Evolutionary conservation across 2,113 vertebrate genomes (phyloP).

Genomic region (Lates calcarifer): DNA sequence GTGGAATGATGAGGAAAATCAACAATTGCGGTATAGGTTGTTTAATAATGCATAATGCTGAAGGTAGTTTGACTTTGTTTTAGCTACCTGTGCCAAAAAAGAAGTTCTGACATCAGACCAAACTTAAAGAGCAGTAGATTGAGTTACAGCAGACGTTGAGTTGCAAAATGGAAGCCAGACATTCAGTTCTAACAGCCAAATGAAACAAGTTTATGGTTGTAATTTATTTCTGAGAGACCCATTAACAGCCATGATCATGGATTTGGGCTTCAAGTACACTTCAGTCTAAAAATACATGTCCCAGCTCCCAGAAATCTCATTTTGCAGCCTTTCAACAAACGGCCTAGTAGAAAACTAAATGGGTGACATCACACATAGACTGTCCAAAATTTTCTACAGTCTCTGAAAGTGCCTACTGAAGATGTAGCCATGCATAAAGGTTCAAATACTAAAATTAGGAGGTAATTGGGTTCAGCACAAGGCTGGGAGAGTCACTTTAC

Average conservation of each 20-base stretch:
- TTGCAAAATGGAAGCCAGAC: neutral
- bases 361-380: conserved; percentile 55
- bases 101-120: neutral
- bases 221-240: conserved; percentile 14
- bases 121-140: neutral
- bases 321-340: conserved; percentile 21
- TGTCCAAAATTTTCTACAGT: conserved; percentile 22
- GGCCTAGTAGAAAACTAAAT: conserved; percentile 35
- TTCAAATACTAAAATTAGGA: conserved; percentile 64
- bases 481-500: conserved; percentile 57
- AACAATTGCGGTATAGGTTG: too few species aligned
- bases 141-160: accelerated
- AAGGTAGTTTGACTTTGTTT: neutral
- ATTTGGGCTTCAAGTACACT: conserved; percentile 28
- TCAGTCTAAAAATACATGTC: conserved; percentile 40
- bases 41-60: too few species aligned
- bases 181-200: conserved; percentile 16
- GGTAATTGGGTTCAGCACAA: conserved; percentile 69
- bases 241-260: conserved; percentile 7
- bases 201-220: conserved; percentile 8
- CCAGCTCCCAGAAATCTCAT: conserved; percentile 47
- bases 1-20: too few species aligned
- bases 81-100: neutral
- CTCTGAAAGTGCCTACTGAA: conserved; percentile 19
- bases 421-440: conserved; percentile 55